Base-by-base conservation (phyloP, 2,113 vertebrate species). In the Laterallus jamaicensis region DNA sequence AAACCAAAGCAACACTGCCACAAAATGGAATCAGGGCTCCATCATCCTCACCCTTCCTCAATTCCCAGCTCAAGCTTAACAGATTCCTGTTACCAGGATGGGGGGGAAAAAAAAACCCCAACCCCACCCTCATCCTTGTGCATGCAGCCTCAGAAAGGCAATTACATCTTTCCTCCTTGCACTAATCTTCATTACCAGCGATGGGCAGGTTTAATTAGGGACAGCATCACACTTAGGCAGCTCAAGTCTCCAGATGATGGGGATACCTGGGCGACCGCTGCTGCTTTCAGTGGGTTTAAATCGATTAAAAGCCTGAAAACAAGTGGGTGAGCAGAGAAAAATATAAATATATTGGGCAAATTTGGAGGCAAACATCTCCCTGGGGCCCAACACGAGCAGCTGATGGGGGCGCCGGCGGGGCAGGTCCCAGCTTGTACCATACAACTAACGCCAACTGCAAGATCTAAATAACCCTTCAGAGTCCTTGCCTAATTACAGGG, bases 391-490 rank as follows among this genome's bases (percentile, higher is more conserved):
- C 19, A 4, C 2, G 3, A 86, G 77, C 86, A 82, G 93, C 84
- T 92, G 83, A 95, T 60, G 2, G 0, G 0, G n/a, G 86, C 1
- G 6, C 50, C 2, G 0, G 44, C 0, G 4, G 68, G 83, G 56
- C 94, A 92, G 56, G 86, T 47, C 89, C 89, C 83, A 64, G 86
- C 94, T 68, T 47, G 91, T 11, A 55, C 85, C 0, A 37, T 15
- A 52, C 71, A 29, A 28, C 83, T 39, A 20, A 60, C 22, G 68
- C 82, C 94, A 93, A 63, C 91, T 95, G 91, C 56, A 18, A 37
- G 80, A 74, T 75, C 77, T 71, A 94, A 95, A 97, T 93, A 93
- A 86, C 74, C 89, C 87, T 69, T 68, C 7, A 63, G 92, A 96
- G 95, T 39, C 13, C 0, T 64, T 89, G 2, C 47, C 74, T 95